Evolutionary conservation across 2,113 vertebrate species (phyloP).

Genomic region (Pterophyllum scalare): DNA sequence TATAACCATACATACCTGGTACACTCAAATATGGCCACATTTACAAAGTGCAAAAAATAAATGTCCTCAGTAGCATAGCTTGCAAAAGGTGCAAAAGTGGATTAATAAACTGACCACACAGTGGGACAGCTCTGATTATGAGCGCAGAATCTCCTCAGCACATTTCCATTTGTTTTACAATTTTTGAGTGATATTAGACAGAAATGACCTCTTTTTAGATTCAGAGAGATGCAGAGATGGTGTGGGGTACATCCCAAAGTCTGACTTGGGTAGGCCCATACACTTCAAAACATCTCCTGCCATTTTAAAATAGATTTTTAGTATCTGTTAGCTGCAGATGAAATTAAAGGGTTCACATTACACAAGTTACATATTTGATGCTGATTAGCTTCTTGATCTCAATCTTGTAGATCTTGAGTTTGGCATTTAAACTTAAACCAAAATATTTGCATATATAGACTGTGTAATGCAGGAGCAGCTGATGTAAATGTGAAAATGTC

Average conservation of each 20-base stretch:
- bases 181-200: not conserved
- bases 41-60: no score
- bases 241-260: no score
- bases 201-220: not conserved
- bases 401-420: not conserved
- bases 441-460: not conserved
- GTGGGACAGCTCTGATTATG: no score
- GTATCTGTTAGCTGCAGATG: not conserved
- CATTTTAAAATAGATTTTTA: no score
- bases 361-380: not conserved
- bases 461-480: not conserved
- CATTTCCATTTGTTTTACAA: not conserved
- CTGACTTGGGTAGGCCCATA: not conserved
- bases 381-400: not conserved
- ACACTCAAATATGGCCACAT: no score
- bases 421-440: not conserved
- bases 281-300: no score
- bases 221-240: not conserved
- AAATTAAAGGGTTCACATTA: fast-evolving
- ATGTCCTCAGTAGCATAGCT: not conserved
- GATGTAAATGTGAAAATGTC: not conserved
- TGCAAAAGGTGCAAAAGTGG: not conserved
- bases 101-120: not conserved
- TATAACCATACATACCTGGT: not conserved
- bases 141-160: no score